Conservation (phyloP, 2,797 vertebrate genomes). For the Eptatretus atami region DNA sequence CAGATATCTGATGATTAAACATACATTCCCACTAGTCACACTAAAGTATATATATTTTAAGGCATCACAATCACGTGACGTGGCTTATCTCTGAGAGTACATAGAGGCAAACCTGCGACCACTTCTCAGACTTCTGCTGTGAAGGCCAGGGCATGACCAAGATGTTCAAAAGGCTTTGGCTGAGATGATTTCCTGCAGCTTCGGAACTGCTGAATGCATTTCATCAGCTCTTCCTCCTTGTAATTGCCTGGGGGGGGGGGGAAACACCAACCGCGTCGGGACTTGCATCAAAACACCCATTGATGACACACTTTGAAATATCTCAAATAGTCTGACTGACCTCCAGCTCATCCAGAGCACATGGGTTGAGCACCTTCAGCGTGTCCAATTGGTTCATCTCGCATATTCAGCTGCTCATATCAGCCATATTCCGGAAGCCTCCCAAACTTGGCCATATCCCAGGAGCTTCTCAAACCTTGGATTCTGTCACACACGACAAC, state of each 20-base stretch:
- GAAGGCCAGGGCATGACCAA: constrained; percentile 39
- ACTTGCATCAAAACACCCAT: too few species aligned
- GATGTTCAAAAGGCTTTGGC: constrained; percentile 46
- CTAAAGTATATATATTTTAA: too few species aligned
- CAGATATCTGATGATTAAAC: too few species aligned
- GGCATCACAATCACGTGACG: too few species aligned
- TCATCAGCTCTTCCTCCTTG: too few species aligned
- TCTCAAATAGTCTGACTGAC: constrained; percentile 14
- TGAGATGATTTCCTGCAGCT: constrained; percentile 22
- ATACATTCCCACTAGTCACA: too few species aligned
- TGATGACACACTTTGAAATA: neutral
- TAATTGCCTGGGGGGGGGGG: too few species aligned
- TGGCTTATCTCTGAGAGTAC: neutral
- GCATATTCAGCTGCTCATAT: constrained; percentile 18
- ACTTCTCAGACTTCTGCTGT: constrained; percentile 33
- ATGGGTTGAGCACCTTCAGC: constrained; percentile 26
- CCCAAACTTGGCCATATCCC: constrained; percentile 22
- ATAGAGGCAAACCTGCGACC: constrained; percentile 35
- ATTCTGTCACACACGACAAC: neutral
- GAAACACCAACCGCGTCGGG: too few species aligned
- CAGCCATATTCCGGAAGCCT: constrained; percentile 20
- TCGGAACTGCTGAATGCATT: too few species aligned
- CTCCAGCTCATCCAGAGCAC: constrained; percentile 29
- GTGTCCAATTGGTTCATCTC: constrained; percentile 36
- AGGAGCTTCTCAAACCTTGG: constrained; percentile 20